Conservation (phyloP, 1,140 invertebrate genomes). For the Calliphora vicina region DNA sequence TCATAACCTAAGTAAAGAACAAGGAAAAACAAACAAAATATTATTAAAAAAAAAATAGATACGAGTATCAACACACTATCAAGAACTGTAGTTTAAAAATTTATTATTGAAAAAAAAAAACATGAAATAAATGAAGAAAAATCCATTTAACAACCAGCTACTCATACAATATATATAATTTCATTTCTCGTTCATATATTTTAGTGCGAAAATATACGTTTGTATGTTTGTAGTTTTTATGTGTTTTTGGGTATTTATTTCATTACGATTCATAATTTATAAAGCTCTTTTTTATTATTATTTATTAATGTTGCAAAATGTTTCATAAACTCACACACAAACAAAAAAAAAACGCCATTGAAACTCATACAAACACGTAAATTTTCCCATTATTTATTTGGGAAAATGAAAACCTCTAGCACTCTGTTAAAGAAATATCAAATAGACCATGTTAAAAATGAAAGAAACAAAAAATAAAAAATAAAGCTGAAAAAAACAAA, state of each 20-base stretch:
- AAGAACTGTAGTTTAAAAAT: too few relatives aligned
- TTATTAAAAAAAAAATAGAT: neutral
- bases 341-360: neutral
- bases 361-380: neutral
- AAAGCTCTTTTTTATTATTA: conserved; percentile 2
- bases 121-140: too few relatives aligned
- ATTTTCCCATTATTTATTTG: neutral
- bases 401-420: neutral
- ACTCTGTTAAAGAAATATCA: neutral
- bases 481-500: neutral
- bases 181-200: too few relatives aligned
- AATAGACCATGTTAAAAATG: neutral
- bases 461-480: too few relatives aligned
- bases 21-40: neutral
- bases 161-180: too few relatives aligned
- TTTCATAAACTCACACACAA: neutral
- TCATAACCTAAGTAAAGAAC: too few relatives aligned
- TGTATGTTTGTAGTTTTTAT: neutral
- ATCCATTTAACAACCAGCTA: neutral
- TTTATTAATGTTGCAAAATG: conserved; percentile 23
- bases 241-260: neutral
- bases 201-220: too few relatives aligned
- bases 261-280: neutral
- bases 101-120: neutral
- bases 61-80: too few relatives aligned